Evolutionary conservation across 2,113 vertebrate genomes (phyloP).

Genomic region (Pseudonaja textilis): DNA sequence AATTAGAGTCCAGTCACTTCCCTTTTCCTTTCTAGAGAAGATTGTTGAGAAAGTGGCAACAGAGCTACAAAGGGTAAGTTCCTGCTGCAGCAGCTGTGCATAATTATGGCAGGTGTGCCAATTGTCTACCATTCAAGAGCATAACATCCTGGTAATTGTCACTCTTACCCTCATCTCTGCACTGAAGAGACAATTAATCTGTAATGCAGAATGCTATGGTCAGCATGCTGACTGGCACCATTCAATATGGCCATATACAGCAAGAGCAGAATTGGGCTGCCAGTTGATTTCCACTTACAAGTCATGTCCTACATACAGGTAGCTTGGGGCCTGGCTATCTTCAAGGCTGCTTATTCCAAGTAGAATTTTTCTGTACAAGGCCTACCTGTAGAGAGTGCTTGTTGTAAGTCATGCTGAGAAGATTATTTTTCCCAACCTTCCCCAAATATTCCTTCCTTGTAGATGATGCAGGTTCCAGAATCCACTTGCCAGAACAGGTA

Average conservation of each 20-base stretch:
- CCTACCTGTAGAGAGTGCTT: not conserved
- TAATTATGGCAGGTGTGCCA: not conserved
- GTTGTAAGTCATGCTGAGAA: not conserved
- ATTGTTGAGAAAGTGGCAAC: not conserved
- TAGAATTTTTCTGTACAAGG: not conserved
- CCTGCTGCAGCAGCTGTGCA: not conserved
- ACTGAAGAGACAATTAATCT: not conserved
- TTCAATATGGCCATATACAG: not conserved
- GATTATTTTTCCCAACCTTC: not conserved
- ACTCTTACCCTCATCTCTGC: not conserved
- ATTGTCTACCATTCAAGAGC: not conserved
- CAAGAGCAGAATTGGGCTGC: not conserved
- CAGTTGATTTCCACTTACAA: not conserved
- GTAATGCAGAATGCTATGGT: not conserved
- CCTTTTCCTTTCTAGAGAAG: not conserved
- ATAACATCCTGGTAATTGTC: not conserved
- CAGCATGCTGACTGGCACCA: not conserved
- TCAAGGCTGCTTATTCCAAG: not conserved
- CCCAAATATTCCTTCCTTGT: slow-evolving; percentile 24
- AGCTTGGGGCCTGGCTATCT: not conserved
- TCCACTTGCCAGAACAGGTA: slow-evolving; percentile 75
- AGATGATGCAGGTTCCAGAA: slow-evolving; percentile 73
- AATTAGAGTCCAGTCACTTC: not conserved
- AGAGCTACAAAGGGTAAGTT: not conserved
- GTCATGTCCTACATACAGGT: not conserved